Evolutionary conservation across 2,888 invertebrate genomes (phyloP).

Genomic region (Chelonus formosanus): DNA sequence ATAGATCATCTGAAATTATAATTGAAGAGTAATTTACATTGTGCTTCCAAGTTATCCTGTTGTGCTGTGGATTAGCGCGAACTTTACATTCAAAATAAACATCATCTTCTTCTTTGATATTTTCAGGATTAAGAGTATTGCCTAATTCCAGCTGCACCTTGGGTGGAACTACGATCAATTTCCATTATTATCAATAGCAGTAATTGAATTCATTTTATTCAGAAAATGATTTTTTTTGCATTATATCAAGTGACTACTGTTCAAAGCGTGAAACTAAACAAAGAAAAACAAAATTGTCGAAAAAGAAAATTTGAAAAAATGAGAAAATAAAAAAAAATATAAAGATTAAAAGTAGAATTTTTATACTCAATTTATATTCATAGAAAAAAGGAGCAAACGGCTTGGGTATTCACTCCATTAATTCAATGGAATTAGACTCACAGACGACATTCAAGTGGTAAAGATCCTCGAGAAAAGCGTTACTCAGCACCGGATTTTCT

Average conservation of each 20-base stretch:
- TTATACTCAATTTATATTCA: slow-evolving; percentile 22
- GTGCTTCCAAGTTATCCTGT: slow-evolving; percentile 80
- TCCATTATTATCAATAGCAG: slow-evolving; percentile 3
- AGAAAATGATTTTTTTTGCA: neutral
- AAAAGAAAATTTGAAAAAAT: slow-evolving; percentile 11
- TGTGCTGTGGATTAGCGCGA: slow-evolving; percentile 78
- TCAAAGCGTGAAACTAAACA: too few relatives aligned
- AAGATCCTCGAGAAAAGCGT: slow-evolving; percentile 81
- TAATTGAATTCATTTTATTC: neutral
- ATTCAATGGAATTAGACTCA: slow-evolving; percentile 70
- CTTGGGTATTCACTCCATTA: slow-evolving; percentile 19
- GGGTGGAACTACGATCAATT: slow-evolving; percentile 72
- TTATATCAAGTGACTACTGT: too few relatives aligned
- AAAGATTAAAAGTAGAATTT: slow-evolving; percentile 22
- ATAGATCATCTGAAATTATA: too few relatives aligned
- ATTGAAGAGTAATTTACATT: slow-evolving; percentile 69
- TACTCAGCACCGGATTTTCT: slow-evolving; percentile 81
- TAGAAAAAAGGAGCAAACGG: slow-evolving; percentile 4
- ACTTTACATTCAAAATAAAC: slow-evolving; percentile 84
- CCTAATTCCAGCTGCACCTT: slow-evolving; percentile 77
- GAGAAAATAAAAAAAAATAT: slow-evolving; percentile 7
- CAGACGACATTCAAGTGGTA: slow-evolving; percentile 87
- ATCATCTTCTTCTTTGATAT: slow-evolving; percentile 83
- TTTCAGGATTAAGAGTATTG: slow-evolving; percentile 77
- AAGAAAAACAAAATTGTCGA: neutral